Conservation (phyloP, 2,888 invertebrate genomes). For the Apamea crenata region DNA sequence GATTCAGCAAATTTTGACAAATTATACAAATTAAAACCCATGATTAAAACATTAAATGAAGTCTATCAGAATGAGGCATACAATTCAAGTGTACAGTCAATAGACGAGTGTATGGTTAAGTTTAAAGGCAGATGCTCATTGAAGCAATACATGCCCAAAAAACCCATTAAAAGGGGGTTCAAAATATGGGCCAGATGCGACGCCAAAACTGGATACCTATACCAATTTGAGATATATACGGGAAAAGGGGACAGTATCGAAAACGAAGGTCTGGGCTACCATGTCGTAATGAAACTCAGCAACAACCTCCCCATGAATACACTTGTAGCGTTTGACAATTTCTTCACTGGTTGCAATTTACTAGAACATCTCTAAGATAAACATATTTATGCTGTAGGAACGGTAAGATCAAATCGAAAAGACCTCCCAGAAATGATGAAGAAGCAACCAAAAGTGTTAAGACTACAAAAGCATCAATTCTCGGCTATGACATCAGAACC, state of each 20-base stretch:
- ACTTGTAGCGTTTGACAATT: slow-evolving; percentile 62
- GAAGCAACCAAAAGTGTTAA: slow-evolving; percentile 39
- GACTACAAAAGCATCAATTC: slow-evolving; percentile 62
- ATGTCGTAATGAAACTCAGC: slow-evolving; percentile 51
- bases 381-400: slow-evolving; percentile 64
- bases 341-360: slow-evolving; percentile 59
- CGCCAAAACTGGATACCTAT: slow-evolving; percentile 4
- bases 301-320: slow-evolving; percentile 54
- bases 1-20: slow-evolving; percentile 63
- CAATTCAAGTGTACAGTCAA: slow-evolving; percentile 59
- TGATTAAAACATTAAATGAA: slow-evolving; percentile 61
- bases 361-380: slow-evolving; percentile 57
- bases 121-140: slow-evolving; percentile 65
- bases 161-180: slow-evolving; percentile 53
- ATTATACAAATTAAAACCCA: slow-evolving; percentile 64
- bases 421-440: slow-evolving; percentile 64
- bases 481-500: slow-evolving; percentile 62
- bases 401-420: slow-evolving; percentile 64
- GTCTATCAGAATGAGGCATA: slow-evolving; percentile 53
- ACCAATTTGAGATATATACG: slow-evolving; percentile 15
- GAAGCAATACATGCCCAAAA: slow-evolving; percentile 63
- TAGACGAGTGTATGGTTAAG: slow-evolving; percentile 69
- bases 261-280: slow-evolving; percentile 29
- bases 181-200: slow-evolving; percentile 65
- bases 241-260: slow-evolving; percentile 19